These are phyloP conservation scores for Pristionchus arcanus DNA, from an alignment of 2,888 invertebrate species.

Conservation along the genomic window DNA sequence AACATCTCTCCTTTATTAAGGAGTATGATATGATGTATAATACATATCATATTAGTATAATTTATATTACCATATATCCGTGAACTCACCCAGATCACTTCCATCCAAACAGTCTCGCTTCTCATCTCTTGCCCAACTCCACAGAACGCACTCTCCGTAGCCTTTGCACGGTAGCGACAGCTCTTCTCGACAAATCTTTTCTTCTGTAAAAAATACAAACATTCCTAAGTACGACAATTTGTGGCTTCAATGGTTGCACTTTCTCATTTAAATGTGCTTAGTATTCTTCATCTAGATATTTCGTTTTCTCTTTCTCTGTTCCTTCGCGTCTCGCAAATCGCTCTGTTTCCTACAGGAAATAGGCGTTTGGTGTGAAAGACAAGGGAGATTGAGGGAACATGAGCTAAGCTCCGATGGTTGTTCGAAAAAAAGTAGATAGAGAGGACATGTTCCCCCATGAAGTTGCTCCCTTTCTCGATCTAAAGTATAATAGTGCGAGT, in stretches of 20 bases:
- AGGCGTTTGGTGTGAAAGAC: slow-evolving; percentile 11
- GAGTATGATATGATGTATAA: no score
- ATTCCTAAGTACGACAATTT: background rate
- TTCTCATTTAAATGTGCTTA: background rate
- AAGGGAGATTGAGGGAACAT: slow-evolving; percentile 33
- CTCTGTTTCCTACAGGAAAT: slow-evolving; percentile 50
- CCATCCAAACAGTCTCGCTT: slow-evolving; percentile 76
- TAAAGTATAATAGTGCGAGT: slow-evolving; percentile 18
- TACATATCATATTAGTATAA: no score
- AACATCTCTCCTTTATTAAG: no score
- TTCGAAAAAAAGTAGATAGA: background rate
- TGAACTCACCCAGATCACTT: slow-evolving; percentile 73
- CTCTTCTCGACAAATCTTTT: slow-evolving; percentile 71
- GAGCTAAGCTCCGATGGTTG: background rate
- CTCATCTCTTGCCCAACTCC: slow-evolving; percentile 75
- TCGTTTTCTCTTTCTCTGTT: background rate
- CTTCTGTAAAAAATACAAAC: slow-evolving; percentile 65
- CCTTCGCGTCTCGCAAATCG: slow-evolving; percentile 34
- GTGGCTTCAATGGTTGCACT: no score
- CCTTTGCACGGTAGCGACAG: slow-evolving; percentile 75
- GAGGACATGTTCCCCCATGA: background rate
- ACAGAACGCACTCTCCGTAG: slow-evolving; percentile 78
- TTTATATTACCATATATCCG: no score
- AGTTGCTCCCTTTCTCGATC: background rate
- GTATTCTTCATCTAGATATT: background rate